Evolutionary conservation across 1,140 invertebrate species (phyloP), one percentile per base, ranked within the genome.

Genomic region (Brachionus asplanchnoidis): DNA sequence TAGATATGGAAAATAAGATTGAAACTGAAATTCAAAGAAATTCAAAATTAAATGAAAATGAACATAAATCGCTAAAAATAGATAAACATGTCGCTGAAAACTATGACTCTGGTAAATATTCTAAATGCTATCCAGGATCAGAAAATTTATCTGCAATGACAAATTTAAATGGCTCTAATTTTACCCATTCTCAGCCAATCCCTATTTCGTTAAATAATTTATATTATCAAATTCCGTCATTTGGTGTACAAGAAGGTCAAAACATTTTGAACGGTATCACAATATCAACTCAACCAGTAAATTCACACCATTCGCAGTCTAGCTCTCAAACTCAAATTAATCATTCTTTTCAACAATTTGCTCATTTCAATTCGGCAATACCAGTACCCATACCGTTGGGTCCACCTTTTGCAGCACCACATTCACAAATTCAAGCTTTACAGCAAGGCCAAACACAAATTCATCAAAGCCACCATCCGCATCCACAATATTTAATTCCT

Each of bases 301-400:
- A 23, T 50, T 20, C 20, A 23, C n/a, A 77, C 4, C 26, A 77
- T 14, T 77, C 73, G 3, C n/a, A 11, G n/a, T 77, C 73, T 3
- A 77, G 50, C 50, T 11, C 20, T 50, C 73, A 77, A 77, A n/a
- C 7, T 12, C 42, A 50, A 26, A 23, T 50, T 2, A 46, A 46
- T 32, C 40, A 77, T 3, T 23, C 73, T 11, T 50, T 50, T 77
- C 20, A 44, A 0, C 40, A 77, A 23, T 77, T 50, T 28, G 17
- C 73, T 5, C 73, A 32, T 26, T 50, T 77, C 9, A 77, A 77
- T 50, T 50, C 73, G 23, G 73, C 73, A 50, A 77, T 77, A 12
- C 73, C 73, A 26, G 40, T 77, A 26, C 40, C 40, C 0, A 28
- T 77, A 26, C 40, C 42, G 9, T 14, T 50, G 11, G 42, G 14